Conservation (phyloP, 2,797 vertebrate species). For the Schizothorax lantsangensis region DNA sequence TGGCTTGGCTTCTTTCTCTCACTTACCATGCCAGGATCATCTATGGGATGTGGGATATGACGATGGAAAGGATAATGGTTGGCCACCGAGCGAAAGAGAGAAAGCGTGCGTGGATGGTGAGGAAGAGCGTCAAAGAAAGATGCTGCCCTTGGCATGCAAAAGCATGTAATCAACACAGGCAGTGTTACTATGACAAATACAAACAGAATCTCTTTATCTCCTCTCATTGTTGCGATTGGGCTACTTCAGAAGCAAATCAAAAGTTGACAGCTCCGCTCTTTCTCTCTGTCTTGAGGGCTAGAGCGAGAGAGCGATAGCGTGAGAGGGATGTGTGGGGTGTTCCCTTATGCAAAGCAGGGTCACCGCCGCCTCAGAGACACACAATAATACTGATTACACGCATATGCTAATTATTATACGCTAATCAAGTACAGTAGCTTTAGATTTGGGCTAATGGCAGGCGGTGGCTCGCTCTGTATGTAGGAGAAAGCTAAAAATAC, state of each 20-base stretch:
- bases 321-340: conserved; percentile 77
- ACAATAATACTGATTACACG: conserved; percentile 90
- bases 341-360: conserved; percentile 86
- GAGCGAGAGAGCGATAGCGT: conserved; percentile 44
- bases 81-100: conserved; percentile 16
- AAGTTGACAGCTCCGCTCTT: conserved; percentile 76
- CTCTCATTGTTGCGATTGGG: conserved; percentile 30
- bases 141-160: conserved; percentile 34
- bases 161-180: conserved; percentile 55
- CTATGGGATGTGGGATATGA: conserved; percentile 41
- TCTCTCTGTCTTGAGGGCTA: conserved; percentile 39
- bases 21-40: conserved; percentile 48
- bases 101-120: conserved; percentile 23
- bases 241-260: conserved; percentile 73
- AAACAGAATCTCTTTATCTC: conserved; percentile 48
- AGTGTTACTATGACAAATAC: conserved; percentile 57
- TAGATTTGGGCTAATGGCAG: conserved; percentile 78
- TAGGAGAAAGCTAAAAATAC: conserved; percentile 76
- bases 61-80: conserved; percentile 41
- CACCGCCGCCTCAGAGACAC: conserved; percentile 78
- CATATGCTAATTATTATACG: conserved; percentile 87
- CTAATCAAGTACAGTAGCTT: conserved; percentile 87
- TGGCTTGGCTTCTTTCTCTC: conserved; percentile 51
- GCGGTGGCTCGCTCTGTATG: conserved; percentile 69
- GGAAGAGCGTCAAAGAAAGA: conserved; percentile 19